Evolutionary conservation across 2,797 vertebrate species (phyloP), one percentile per base, ranked within the genome.

Genomic region (Myiotriccus ornatus): DNA sequence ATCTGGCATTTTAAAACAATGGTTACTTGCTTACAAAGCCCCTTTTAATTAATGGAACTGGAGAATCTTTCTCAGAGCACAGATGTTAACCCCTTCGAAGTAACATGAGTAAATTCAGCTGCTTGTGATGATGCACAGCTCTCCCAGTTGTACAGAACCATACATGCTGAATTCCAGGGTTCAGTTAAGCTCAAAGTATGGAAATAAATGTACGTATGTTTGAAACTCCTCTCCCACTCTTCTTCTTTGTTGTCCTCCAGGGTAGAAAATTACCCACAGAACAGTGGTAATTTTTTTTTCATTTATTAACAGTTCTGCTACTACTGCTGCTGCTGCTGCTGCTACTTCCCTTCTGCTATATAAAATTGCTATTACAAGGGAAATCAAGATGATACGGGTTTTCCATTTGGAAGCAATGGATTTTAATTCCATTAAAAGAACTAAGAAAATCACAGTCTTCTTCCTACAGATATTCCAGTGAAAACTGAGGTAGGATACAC

Each of bases 1-100:
- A 93, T 64, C 47, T 83, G 65, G 34, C 65, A 74, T 93, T 94
- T 96, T 87, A 74, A 94, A 94, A 94, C 95, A 94, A 94, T 85
- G 75, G 10, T 64, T 83, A 27, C 71, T 83, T 90, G 86, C 67
- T 75, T 76, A 86, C 70, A 86, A 75, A 84, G 77, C 32, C 59
- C 57, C 46, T 92, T 88, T 82, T 84, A 87, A 88, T 93, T 90
- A 96, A 91, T 92, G 60, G 80, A 90, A 80, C 77, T 17, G 59
- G 46, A 84, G 76, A 79, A 76, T 74, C 62, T 91, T n/a, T 87
- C 47, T 83, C 82, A 83, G 35, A 86, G 52, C 3, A 3, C 25
- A 68, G 32, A 76, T 28, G 28, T 94, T 84, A 93, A 96, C 69
- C 69, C 73, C 64, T 93, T 93, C 14, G 0, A 92, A 86, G 27